Base-by-base conservation (phyloP, 2,797 vertebrate species). In the Typhlichthys subterraneus region DNA sequence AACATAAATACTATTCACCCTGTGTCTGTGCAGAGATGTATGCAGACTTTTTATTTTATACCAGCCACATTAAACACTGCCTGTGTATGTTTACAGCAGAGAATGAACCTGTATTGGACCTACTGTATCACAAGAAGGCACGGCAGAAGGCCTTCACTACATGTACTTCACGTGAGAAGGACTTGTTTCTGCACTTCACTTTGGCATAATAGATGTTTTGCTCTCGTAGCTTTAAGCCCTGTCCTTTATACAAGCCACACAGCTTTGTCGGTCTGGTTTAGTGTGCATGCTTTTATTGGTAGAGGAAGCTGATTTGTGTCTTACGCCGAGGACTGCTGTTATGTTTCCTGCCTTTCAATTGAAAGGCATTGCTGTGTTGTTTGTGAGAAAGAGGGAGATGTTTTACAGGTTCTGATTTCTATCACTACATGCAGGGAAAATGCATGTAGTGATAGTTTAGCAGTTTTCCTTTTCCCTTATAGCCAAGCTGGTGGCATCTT, bases 261-360 rank as follows among this genome's bases (percentile, higher is more conserved):
- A 48, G 29, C 7, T 50, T 47, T 45, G 7, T n/a, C 0, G 11
- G 23, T 65, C 69, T 53, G 23, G 61, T 59, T 74, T 53, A 13
- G 31, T 65, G 42, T 52, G 57, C 49, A 47, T 38, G n/a, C 66
- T 2, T 78, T 11, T 71, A 59, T 56, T 15, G 11, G 42, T 61
- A 45, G 67, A 76, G 77, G 80, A 87, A 86, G 57, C 69, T 45
- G 65, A 58, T 67, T 29, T 23, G 29, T 59, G 38, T 56, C 57
- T 59, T 72, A 80, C 74, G 70, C 69, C 5, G 71, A 72, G 69
- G 77, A 72, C 77, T 71, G 60, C 67, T 80, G 77, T 75, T 74
- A 54, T 67, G 61, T 83, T 90, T 90, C 86, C 88, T 90, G 86
- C 72, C 82, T 90, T 89, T 89, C 77, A 87, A 88, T 75, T 82